Conservation (phyloP, 2,888 invertebrate species). For the Callimorpha dominula region DNA sequence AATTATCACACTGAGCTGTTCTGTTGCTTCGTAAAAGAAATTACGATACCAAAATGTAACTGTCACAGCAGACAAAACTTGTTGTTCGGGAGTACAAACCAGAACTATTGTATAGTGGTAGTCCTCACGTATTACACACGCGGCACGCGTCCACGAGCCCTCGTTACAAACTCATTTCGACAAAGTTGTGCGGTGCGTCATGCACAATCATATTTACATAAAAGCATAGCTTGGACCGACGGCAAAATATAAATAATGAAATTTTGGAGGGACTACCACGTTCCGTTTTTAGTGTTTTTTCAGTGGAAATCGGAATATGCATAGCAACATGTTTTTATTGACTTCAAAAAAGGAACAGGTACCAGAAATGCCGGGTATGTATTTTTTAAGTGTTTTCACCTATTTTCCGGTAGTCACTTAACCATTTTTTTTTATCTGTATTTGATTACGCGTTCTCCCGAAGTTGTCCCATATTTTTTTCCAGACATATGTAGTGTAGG, state of each 20-base stretch:
- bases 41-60: not conserved
- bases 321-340: not conserved
- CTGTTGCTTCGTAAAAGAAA: not conserved
- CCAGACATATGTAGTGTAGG: not conserved
- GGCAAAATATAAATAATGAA: slow-evolving; percentile 58
- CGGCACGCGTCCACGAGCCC: slow-evolving; percentile 49
- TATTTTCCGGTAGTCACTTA: not conserved
- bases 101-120: slow-evolving; percentile 35
- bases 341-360: not conserved
- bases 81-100: slow-evolving; percentile 8
- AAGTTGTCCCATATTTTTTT: not conserved
- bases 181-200: slow-evolving; percentile 59
- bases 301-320: slow-evolving; percentile 39
- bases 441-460: not conserved
- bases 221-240: slow-evolving; percentile 53
- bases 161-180: slow-evolving; percentile 69
- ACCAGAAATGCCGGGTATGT: not conserved
- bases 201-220: slow-evolving; percentile 64
- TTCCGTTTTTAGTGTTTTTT: slow-evolving; percentile 42
- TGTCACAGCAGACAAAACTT: slow-evolving; percentile 7
- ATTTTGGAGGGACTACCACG: slow-evolving; percentile 43
- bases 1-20: not conserved
- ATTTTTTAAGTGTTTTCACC: not conserved
- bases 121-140: slow-evolving; percentile 46
- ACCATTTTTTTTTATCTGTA: not conserved